Evolutionary conservation across 2,888 invertebrate species (phyloP).

Genomic region (Eristalinus sepulchralis): DNA sequence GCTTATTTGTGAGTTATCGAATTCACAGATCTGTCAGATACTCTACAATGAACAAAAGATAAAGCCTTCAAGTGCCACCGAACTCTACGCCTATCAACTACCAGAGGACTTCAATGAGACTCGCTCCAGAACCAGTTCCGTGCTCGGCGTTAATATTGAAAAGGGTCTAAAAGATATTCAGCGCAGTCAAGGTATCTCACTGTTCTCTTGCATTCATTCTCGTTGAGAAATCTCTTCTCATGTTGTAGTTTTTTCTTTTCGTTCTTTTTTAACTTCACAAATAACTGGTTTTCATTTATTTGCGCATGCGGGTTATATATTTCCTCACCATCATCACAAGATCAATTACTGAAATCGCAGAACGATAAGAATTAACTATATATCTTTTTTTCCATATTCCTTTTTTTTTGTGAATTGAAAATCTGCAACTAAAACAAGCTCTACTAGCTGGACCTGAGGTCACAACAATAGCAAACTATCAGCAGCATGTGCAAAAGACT

Average conservation of each 20-base stretch:
- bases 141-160: constrained; percentile 79
- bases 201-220: too few relatives aligned
- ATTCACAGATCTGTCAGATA: constrained; percentile 85
- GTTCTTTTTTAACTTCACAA: constrained; percentile 22
- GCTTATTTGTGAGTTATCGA: constrained; percentile 87
- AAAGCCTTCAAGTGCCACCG: constrained; percentile 81
- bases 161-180: constrained; percentile 81
- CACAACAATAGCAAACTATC: constrained; percentile 59
- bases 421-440: constrained; percentile 63
- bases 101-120: constrained; percentile 80
- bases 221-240: background rate
- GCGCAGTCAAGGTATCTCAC: constrained; percentile 78
- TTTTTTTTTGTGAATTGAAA: constrained; percentile 36
- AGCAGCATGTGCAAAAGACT: constrained; percentile 60
- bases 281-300: constrained; percentile 7
- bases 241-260: constrained; percentile 47
- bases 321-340: constrained; percentile 65
- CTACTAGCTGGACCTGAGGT: constrained; percentile 73
- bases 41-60: constrained; percentile 83
- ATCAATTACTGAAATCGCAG: constrained; percentile 14
- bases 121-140: constrained; percentile 78
- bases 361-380: constrained; percentile 71
- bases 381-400: constrained; percentile 28
- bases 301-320: background rate
- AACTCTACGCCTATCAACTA: constrained; percentile 87